Evolutionary conservation across 2,797 vertebrate genomes (phyloP), one percentile per base, ranked within the genome.

Genomic region (Hemitrygon akajei): DNA sequence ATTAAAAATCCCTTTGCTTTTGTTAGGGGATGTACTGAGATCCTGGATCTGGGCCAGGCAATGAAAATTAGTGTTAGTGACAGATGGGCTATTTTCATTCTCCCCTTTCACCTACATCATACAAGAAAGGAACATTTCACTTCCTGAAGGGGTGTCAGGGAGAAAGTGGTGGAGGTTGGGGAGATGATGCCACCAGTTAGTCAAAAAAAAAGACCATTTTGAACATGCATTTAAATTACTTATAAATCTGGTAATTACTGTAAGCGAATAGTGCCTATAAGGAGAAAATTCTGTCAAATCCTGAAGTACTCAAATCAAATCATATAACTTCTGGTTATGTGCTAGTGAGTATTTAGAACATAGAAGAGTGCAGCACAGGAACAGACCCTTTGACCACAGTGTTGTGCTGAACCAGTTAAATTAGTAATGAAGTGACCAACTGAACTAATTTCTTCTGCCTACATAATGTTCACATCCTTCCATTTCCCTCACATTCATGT

Each of bases 1-100:
- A 96, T 96, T 96, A 96, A 96, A 96, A 95, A 96, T 96, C 95
- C 95, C 96, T 96, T 97, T 95, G 95, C 95, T 97, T 96, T 95
- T 92, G 93, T 94, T 94, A 96, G 96, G 95, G 95, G 95, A 95
- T 95, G 95, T 95, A 95, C 95, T 22, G 94, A 95, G 95, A 93
- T n/a, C 63, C 94, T 96, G 96, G 96, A 95, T 9, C 3, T 0
- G 66, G 89, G 95, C 96, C 96, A 96, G 94, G 95, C 94, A 95
- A 95, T 3, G 7, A 94, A 96, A 95, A 96, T 96, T 95, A 94
- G 94, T 96, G 95, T 94, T n/a, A 95, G 95, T 94, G 95, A 95
- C 96, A 94, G 94, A 95, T 96, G 94, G 95, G 94, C 94, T 94
- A 94, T 95, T 95, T 95, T 95, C 95, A 96, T 96, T 96, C 95